phyloP scores from a whole-genome alignment of 2,113 vertebrate species.

The Sula dactylatra region DNA sequence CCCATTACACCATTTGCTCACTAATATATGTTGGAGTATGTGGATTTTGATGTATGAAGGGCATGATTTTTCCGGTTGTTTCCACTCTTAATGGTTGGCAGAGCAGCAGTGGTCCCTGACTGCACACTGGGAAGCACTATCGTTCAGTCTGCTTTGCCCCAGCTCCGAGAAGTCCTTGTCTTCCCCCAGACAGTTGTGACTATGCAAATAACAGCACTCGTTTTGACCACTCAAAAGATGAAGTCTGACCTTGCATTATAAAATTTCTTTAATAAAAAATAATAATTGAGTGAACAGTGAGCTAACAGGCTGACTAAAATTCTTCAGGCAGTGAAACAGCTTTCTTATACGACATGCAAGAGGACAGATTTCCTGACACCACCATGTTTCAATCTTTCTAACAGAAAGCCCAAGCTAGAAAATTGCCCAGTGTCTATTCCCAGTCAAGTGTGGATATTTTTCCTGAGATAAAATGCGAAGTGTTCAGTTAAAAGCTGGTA shows the following conservation, averaged over 20 bases:
- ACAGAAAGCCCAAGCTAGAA: background rate
- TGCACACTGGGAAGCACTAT: fast-evolving
- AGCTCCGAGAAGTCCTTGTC: background rate
- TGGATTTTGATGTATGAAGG: background rate
- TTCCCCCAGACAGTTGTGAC: background rate
- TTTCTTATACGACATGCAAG: background rate
- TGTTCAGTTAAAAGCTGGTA: background rate
- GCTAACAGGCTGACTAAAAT: background rate
- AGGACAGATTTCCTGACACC: background rate
- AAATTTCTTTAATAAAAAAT: background rate
- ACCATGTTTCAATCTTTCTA: background rate
- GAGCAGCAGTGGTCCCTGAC: background rate
- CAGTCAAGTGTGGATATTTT: background rate
- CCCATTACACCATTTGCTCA: fast-evolving
- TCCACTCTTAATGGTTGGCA: background rate
- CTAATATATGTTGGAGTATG: background rate
- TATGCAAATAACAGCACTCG: background rate
- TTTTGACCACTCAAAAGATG: background rate
- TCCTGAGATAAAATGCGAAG: background rate
- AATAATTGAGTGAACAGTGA: background rate
- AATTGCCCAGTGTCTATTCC: background rate
- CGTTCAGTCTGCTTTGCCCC: background rate
- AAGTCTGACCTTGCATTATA: background rate
- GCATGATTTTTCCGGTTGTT: background rate
- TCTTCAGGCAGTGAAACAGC: background rate